Evolutionary conservation across 2,113 vertebrate species (phyloP).

Genomic region (Scomber japonicus): DNA sequence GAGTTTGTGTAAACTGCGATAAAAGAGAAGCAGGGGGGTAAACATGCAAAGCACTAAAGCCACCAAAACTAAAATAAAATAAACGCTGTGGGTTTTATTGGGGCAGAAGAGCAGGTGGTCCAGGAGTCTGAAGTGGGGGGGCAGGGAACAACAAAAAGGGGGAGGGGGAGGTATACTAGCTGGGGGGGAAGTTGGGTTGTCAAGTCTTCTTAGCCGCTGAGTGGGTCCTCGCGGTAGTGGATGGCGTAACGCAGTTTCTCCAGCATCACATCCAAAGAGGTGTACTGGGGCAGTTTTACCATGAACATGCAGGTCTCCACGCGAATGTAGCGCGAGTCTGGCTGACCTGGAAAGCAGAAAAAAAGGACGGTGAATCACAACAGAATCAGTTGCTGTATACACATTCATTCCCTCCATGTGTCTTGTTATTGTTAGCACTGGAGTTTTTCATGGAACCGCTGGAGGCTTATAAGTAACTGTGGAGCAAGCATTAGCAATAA

Average conservation of each 20-base stretch:
- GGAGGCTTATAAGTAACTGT: not conserved
- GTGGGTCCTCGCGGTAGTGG: slow-evolving; percentile 97
- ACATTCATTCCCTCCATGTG: not conserved
- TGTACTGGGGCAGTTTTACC: slow-evolving; percentile 98
- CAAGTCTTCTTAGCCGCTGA: slow-evolving; percentile 90
- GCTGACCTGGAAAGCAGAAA: slow-evolving; percentile 85
- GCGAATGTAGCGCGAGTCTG: slow-evolving; percentile 94
- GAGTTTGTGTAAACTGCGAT: slow-evolving; percentile 48
- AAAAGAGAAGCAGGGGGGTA: slow-evolving; percentile 27
- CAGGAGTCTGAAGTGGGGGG: slow-evolving; percentile 9
- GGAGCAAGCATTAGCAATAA: not conserved
- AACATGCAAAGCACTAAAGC: slow-evolving; percentile 53
- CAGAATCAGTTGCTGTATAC: not conserved
- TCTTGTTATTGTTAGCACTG: not conserved
- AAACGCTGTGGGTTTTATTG: slow-evolving; percentile 17
- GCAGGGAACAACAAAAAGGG: not conserved
- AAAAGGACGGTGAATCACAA: not conserved
- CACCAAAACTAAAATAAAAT: slow-evolving; percentile 27
- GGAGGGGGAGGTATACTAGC: not conserved
- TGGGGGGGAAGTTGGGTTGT: slow-evolving; percentile 16
- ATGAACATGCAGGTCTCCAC: slow-evolving; percentile 99
- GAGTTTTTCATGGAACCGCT: not conserved
- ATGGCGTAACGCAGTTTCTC: slow-evolving; percentile 97
- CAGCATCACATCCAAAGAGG: slow-evolving; percentile 95
- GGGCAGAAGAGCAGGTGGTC: slow-evolving; percentile 51